Conservation (phyloP, 2,888 invertebrate species). For the Orchesellides sinensis region DNA sequence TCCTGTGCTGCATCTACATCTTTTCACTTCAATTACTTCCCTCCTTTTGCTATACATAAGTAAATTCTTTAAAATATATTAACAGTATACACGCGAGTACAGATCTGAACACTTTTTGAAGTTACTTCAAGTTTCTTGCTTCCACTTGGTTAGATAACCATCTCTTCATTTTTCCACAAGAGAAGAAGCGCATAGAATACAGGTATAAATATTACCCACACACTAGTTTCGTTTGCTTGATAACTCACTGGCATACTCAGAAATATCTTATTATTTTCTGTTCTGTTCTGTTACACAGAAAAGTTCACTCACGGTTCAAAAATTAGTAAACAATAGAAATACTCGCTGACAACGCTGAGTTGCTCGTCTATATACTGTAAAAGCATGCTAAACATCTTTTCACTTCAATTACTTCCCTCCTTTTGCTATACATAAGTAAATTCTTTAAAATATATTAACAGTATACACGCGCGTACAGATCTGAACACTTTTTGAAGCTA, state of each 20-base stretch:
- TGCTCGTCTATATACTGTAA: too few relatives aligned
- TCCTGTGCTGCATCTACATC: conserved; percentile 24
- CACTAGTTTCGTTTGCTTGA: neutral
- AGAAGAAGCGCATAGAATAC: too few relatives aligned
- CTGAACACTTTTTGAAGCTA: conserved; percentile 23
- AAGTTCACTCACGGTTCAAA: neutral
- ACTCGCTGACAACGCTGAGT: too few relatives aligned
- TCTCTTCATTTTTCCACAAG: neutral
- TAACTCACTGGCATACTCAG: neutral
- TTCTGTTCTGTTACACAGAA: neutral
- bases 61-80: too few relatives aligned
- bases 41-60: neutral
- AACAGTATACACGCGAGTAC: neutral
- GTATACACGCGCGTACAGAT: neutral
- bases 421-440: conserved; percentile 6
- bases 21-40: conserved; percentile 36
- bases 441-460: neutral
- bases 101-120: conserved; percentile 14
- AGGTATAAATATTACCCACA: neutral
- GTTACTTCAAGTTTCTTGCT: conserved; percentile 26
- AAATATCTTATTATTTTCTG: neutral
- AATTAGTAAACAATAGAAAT: too few relatives aligned
- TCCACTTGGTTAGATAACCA: conserved; percentile 16
- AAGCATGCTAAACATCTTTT: too few relatives aligned
- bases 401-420: conserved; percentile 24